Evolutionary conservation across 2,888 invertebrate species (phyloP).

Genomic region (Trichopoda pennipes): DNA sequence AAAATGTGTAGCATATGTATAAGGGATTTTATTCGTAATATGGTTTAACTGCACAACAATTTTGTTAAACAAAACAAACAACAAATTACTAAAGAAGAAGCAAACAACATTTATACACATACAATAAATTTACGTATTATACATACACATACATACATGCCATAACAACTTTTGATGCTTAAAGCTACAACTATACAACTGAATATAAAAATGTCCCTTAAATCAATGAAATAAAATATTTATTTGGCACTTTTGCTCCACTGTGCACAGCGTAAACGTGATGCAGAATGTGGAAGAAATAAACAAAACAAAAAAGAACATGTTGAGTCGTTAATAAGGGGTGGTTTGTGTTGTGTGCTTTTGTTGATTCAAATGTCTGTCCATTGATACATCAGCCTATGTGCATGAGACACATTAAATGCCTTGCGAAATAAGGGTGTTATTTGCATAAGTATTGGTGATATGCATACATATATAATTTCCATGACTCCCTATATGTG

Average conservation of each 20-base stretch:
- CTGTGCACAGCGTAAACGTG: constrained; percentile 17
- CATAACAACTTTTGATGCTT: constrained; percentile 5
- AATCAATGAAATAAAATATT: constrained; percentile 5
- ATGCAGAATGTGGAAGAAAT: constrained; percentile 24
- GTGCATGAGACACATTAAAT: constrained; percentile 24
- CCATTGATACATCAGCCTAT: constrained; percentile 6
- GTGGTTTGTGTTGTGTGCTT: constrained; percentile 53
- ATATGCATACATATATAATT: not conserved
- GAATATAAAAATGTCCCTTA: not conserved
- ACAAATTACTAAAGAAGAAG: constrained; percentile 42
- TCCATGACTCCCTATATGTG: not conserved
- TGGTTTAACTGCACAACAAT: constrained; percentile 53
- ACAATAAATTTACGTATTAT: not conserved
- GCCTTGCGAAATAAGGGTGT: constrained; percentile 37
- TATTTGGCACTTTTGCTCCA: constrained; percentile 18
- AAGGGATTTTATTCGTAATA: constrained; percentile 11
- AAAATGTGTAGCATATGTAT: constrained; percentile 41
- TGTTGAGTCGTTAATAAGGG: constrained; percentile 67
- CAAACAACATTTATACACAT: not conserved
- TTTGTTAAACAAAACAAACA: constrained; percentile 55
- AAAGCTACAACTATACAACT: not conserved
- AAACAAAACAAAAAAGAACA: constrained; percentile 42
- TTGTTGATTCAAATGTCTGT: constrained; percentile 16
- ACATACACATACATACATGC: not conserved
- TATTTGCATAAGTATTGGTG: constrained; percentile 29